These are phyloP conservation scores for Hypocryptadius cinnamomeus DNA, from an alignment of 2,113 vertebrate genomes.

Conservation along the genomic window DNA sequence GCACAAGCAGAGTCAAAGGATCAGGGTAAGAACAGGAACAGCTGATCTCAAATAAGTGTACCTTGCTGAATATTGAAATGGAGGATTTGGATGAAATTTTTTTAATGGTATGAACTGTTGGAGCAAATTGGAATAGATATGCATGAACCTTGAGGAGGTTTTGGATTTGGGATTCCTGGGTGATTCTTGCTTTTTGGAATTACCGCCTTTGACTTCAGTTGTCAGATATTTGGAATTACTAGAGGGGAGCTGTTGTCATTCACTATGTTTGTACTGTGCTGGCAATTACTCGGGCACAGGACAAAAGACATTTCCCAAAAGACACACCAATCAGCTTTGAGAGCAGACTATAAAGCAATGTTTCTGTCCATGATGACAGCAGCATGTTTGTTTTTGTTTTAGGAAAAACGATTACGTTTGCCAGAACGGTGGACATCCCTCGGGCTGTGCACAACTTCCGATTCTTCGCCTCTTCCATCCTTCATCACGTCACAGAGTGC, in stretches of 20 bases:
- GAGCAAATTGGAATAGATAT: not conserved
- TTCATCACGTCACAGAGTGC: constrained; percentile 86
- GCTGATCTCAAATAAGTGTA: not conserved
- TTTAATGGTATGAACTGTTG: not conserved
- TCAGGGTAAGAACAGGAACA: constrained; percentile 76
- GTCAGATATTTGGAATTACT: not conserved
- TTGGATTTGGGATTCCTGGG: not conserved
- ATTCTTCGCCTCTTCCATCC: constrained; percentile 89
- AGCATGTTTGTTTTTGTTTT: not conserved
- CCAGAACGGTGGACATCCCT: constrained; percentile 87
- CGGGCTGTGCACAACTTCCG: constrained; percentile 84
- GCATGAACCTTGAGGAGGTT: not conserved
- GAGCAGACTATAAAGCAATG: not conserved
- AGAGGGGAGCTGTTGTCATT: not conserved
- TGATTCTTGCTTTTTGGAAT: not conserved
- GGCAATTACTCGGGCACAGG: not conserved
- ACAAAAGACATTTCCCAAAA: not conserved
- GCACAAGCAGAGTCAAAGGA: constrained; percentile 91
- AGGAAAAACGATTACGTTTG: constrained; percentile 88
- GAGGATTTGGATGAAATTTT: not conserved
- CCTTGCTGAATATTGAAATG: not conserved
- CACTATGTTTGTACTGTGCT: not conserved
- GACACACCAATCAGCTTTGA: not conserved
- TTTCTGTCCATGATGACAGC: not conserved
- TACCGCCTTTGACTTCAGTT: not conserved